Percentiles rank a stretch among this genome's conserved stretches.
Evolutionary conservation across 2,797 vertebrate genomes (phyloP).

Genomic region (Pithecia hirsuta): DNA sequence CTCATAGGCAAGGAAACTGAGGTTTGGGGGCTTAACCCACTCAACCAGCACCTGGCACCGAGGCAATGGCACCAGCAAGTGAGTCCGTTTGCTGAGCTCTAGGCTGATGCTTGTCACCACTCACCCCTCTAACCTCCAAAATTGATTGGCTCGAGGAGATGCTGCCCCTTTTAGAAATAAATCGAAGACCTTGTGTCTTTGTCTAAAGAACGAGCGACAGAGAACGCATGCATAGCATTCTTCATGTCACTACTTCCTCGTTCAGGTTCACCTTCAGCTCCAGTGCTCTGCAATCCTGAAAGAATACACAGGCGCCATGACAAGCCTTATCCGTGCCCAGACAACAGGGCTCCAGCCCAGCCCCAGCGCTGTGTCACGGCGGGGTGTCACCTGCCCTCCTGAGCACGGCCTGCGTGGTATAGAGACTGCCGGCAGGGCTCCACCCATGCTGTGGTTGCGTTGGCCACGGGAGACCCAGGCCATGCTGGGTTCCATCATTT

Average conservation of each 20-base stretch:
- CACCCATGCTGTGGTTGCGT: rapidly evolving
- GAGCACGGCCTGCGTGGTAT: neutral
- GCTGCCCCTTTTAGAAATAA: neutral
- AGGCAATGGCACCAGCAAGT: neutral
- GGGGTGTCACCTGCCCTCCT: rapidly evolving
- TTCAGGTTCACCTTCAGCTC: neutral
- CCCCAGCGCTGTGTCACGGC: rapidly evolving
- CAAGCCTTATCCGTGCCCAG: neutral
- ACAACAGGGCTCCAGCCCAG: neutral
- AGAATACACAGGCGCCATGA: neutral
- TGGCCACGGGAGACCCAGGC: neutral
- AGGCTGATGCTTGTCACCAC: neutral
- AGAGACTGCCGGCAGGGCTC: rapidly evolving
- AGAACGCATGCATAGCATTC: rapidly evolving
- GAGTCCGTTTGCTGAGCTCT: neutral
- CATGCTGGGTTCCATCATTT: rapidly evolving
- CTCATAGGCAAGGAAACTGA: neutral
- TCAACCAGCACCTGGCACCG: too few species aligned
- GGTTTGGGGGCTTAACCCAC: neutral
- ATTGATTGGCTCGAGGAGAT: neutral
- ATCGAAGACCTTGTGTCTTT: rapidly evolving
- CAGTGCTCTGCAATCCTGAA: neutral
- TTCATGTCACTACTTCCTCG: too few species aligned
- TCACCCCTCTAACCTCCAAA: neutral
- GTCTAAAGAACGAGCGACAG: neutral